Conservation (phyloP, 2,113 vertebrate genomes). For the Pseudolaguvia tuberculata region DNA sequence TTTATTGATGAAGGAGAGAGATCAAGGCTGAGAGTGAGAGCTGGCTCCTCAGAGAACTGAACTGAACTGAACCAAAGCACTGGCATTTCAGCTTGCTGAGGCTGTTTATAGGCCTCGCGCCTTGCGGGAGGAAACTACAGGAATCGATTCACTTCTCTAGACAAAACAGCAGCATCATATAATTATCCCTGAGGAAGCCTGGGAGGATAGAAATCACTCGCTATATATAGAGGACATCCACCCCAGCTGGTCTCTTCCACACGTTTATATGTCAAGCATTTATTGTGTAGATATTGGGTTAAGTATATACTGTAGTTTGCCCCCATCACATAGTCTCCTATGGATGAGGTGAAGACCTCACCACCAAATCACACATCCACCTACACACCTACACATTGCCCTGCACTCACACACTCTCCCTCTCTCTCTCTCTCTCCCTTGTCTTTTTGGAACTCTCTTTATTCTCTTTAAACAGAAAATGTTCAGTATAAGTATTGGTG, state of each 20-base stretch:
- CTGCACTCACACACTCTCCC: neutral
- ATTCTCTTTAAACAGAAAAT: constrained; percentile 9
- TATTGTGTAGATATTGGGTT: neutral
- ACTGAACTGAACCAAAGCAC: constrained; percentile 35
- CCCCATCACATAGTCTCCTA: neutral
- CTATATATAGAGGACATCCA: constrained; percentile 15
- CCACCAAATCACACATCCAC: neutral
- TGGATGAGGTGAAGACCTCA: neutral
- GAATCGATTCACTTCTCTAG: constrained; percentile 48
- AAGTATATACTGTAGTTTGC: too few species aligned
- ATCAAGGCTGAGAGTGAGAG: constrained; percentile 24
- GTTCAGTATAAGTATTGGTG: neutral
- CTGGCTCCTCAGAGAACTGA: constrained; percentile 27
- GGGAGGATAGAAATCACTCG: constrained; percentile 6
- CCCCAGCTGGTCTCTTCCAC: constrained; percentile 2
- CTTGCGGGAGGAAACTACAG: constrained; percentile 24
- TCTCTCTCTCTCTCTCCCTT: neutral
- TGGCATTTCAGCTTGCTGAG: constrained; percentile 43
- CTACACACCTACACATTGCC: neutral
- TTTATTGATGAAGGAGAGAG: constrained; percentile 27
- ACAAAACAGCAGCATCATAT: constrained; percentile 27
- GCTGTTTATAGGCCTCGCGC: constrained; percentile 39
- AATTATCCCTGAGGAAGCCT: constrained; percentile 43
- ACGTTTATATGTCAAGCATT: neutral
- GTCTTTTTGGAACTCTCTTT: neutral